phyloP scores from a whole-genome alignment of 2,888 invertebrate genomes.

The Tribolium freemani region DNA sequence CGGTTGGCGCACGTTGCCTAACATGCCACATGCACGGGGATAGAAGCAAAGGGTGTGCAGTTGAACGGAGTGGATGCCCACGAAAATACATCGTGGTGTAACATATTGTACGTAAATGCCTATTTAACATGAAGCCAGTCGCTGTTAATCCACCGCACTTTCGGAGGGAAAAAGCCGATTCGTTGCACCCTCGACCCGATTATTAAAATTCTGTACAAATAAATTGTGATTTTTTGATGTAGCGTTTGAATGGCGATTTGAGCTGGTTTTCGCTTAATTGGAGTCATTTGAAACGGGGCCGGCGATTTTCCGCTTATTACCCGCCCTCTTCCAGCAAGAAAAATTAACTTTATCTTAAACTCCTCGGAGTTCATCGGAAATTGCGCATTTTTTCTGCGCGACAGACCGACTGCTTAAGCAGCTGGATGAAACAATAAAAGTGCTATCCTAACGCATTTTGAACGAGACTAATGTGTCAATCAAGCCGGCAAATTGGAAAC shows the following conservation, averaged over 20 bases:
- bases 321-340: constrained; percentile 44
- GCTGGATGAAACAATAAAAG: constrained; percentile 50
- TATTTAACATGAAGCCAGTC: constrained; percentile 44
- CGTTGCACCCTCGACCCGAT: neutral
- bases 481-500: constrained; percentile 53
- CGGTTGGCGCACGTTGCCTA: constrained; percentile 47
- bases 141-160: constrained; percentile 49
- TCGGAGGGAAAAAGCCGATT: constrained; percentile 13
- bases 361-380: constrained; percentile 48
- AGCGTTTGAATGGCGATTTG: constrained; percentile 2
- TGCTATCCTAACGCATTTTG: constrained; percentile 47
- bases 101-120: constrained; percentile 45
- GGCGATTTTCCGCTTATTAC: constrained; percentile 49
- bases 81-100: constrained; percentile 40
- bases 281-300: constrained; percentile 9
- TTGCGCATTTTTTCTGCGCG: constrained; percentile 51
- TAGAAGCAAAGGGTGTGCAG: constrained; percentile 35
- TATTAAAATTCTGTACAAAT: constrained; percentile 10
- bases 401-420: constrained; percentile 46
- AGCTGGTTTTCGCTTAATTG: constrained; percentile 4
- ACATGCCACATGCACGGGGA: constrained; percentile 48
- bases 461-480: constrained; percentile 61
- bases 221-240: neutral
- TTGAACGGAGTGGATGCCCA: constrained; percentile 28
- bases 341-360: constrained; percentile 54